Evolutionary conservation across 2,888 invertebrate species (phyloP).

Genomic region (Eupithecia inturbata): DNA sequence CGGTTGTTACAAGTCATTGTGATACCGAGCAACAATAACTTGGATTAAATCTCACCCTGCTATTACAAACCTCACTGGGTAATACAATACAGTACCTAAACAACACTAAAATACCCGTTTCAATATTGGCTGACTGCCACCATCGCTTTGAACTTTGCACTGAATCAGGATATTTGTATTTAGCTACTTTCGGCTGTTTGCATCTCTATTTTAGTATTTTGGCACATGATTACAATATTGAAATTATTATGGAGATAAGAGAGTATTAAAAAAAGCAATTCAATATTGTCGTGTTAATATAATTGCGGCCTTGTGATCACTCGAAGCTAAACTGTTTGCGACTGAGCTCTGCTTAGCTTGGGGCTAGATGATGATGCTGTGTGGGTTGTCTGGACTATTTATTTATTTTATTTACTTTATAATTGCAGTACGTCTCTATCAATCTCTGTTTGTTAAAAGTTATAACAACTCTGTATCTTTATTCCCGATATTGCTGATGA

Average conservation of each 20-base stretch:
- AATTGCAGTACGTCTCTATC: background rate
- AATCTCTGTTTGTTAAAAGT: background rate
- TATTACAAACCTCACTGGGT: slow-evolving; percentile 39
- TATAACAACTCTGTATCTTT: background rate
- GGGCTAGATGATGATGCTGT: too few species aligned
- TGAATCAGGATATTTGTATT: slow-evolving; percentile 75
- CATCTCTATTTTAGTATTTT: slow-evolving; percentile 71
- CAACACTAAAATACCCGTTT: slow-evolving; percentile 54
- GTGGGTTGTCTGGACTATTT: too few species aligned
- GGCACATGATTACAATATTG: slow-evolving; percentile 57
- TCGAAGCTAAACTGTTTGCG: background rate
- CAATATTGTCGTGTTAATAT: background rate
- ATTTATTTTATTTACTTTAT: too few species aligned
- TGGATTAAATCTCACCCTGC: slow-evolving; percentile 23
- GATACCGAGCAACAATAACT: slow-evolving; percentile 25
- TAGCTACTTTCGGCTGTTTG: slow-evolving; percentile 71
- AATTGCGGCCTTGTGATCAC: background rate
- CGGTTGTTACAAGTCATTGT: slow-evolving; percentile 50
- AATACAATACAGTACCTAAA: slow-evolving; percentile 52
- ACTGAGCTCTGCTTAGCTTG: too few species aligned
- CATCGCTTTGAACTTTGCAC: slow-evolving; percentile 76
- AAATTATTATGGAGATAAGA: background rate
- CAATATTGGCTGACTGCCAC: slow-evolving; percentile 73
- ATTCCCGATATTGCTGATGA: background rate
- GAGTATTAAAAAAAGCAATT: background rate